Evolutionary conservation across 2,888 invertebrate species (phyloP).

Genomic region (Drosophila merina): DNA sequence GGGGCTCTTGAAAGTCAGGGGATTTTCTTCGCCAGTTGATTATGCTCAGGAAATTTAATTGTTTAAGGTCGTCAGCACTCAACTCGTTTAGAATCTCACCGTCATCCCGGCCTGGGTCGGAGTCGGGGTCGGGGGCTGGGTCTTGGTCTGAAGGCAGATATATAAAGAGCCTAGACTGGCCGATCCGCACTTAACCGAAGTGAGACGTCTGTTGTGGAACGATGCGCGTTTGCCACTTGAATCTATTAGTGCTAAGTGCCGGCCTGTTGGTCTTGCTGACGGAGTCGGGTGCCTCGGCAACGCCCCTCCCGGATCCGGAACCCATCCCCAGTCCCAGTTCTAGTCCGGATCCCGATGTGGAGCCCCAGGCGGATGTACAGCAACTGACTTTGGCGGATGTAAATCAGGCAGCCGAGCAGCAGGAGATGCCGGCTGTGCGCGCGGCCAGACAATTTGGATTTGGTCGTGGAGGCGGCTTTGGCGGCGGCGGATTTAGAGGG

Average conservation of each 20-base stretch:
- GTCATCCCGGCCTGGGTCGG: constrained; percentile 9
- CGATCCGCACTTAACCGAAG: constrained; percentile 25
- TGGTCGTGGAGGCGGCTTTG: constrained; percentile 50
- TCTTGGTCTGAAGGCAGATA: constrained; percentile 12
- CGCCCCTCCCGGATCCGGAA: constrained; percentile 13
- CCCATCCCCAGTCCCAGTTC: not conserved
- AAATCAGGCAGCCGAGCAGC: constrained; percentile 66
- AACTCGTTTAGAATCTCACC: constrained; percentile 62
- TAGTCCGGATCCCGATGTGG: constrained; percentile 4
- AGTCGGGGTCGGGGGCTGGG: not conserved
- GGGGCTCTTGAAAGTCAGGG: constrained; percentile 48
- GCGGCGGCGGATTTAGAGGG: constrained; percentile 47
- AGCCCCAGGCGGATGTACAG: constrained; percentile 59
- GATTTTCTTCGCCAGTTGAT: constrained; percentile 71
- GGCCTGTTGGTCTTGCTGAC: constrained; percentile 46
- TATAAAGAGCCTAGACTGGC: constrained; percentile 55
- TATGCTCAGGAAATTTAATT: constrained; percentile 75
- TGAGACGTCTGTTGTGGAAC: constrained; percentile 32
- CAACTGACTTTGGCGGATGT: constrained; percentile 72
- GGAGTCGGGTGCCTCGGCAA: constrained; percentile 14
- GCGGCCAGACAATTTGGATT: constrained; percentile 64
- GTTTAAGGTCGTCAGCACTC: constrained; percentile 63
- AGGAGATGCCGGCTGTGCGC: constrained; percentile 63
- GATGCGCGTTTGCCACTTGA: constrained; percentile 60
- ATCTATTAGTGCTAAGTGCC: constrained; percentile 72